Evolutionary conservation across 2,113 vertebrate species (phyloP), one percentile per base, ranked within the genome.

Genomic region (Albula goreensis): DNA sequence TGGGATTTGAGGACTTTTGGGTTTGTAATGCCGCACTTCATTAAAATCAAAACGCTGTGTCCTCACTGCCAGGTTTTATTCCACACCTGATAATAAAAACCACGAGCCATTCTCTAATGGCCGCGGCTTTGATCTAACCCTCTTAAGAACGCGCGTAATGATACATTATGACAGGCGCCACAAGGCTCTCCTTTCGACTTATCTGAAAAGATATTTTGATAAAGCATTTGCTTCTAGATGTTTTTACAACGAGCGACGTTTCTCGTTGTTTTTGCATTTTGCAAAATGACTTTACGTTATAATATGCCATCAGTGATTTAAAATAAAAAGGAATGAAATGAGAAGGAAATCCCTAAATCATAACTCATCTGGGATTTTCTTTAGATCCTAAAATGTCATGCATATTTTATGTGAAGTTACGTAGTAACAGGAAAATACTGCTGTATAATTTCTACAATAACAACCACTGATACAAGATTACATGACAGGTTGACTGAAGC

Each of bases 31-130:
- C 85, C 81, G 63, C 85, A 85, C 88, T 88, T 88, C 88, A 91
- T 89, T 86, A 89, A 90, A 89, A 82, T 88, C 85, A 83, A 74
- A 86, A 83, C 51, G 70, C n/a, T 82, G 84, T 57, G 7, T 25
- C 57, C n/a, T 85, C 79, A 66, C 50, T 89, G 90, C 91, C 93
- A 93, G 84, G 82, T 89, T 86, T 79, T 89, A 86, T 89, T 93
- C 90, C 74, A 88, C 92, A 93, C 92, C 89, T 92, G 85, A 82
- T 91, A 90, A 93, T 93, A 90, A 91, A 89, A 84, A 22, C 49
- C 10, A 80, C 74, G 82, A 63, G 83, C 6, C 70, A 84, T 87
- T 77, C 77, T 60, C 83, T 74, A 57, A 31, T 66, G 74, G 52
- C 49, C 50, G 17, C 63, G 15, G 49, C 89, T 91, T 90, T 91